phyloP scores from a whole-genome alignment of 2,888 invertebrate genomes.

The Acronicta psi region DNA sequence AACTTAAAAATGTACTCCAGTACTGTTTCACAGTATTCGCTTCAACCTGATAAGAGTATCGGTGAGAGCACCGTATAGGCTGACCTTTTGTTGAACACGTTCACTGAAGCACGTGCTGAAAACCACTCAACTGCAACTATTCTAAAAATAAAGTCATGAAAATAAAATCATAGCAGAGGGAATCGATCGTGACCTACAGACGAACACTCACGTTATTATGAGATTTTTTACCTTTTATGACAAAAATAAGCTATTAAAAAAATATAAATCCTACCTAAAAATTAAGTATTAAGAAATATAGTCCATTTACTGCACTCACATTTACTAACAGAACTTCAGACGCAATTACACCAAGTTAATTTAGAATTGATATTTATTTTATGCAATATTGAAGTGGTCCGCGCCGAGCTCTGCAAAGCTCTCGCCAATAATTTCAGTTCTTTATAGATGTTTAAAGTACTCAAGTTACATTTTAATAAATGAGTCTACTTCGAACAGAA shows the following conservation, averaged over 20 bases:
- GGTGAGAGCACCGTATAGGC: no score
- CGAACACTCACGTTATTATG: no score
- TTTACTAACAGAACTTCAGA: neutral
- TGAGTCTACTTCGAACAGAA: conserved; percentile 2
- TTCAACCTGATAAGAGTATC: no score
- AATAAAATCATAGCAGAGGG: neutral
- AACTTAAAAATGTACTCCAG: no score
- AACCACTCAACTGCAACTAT: neutral
- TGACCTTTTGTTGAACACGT: neutral
- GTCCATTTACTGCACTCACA: neutral
- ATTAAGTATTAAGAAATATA: neutral
- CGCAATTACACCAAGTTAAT: conserved; percentile 3
- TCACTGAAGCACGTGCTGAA: neutral
- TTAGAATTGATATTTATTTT: conserved; percentile 14
- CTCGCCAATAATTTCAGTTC: conserved; percentile 7
- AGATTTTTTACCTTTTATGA: no score
- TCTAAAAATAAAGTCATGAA: neutral
- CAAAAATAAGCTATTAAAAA: no score
- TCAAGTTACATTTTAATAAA: conserved; percentile 3
- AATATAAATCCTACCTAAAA: no score
- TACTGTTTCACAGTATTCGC: no score
- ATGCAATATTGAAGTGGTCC: conserved; percentile 7
- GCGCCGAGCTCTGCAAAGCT: neutral
- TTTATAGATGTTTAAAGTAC: neutral
- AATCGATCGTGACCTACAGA: neutral